Base-by-base conservation (phyloP, 2,888 invertebrate genomes). In the Oligia latruncula region DNA sequence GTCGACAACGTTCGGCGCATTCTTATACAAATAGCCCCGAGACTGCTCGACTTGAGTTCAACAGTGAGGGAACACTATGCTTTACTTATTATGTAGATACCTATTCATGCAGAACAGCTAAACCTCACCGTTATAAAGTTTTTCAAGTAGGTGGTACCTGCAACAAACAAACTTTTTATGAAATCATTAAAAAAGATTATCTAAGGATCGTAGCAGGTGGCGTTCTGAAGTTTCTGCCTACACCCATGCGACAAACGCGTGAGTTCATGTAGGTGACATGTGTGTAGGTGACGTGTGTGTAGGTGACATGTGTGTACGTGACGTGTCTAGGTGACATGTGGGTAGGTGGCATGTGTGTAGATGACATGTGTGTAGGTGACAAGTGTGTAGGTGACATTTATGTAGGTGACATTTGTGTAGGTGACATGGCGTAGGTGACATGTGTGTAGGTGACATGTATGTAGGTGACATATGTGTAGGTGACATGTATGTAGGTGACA, bases 1-100 rank as follows among this genome's bases (percentile, higher is more conserved):
- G 74, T 68, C 60, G 74, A 66, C 70, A 52, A 74, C 64, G 40
- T 78, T 74, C n/a, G 67, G 60, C 62, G 66, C 68, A 60, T 77
- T 77, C 77, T 74, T 79, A 52, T 71, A 58, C 74, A 79, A 84
- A 65, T 58, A 71, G 20, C 43, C 72, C 55, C 74, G 40, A 58
- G 82, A 60, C 29, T 29, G 66, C 55, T 62, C n/a, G 11, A 65
- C 46, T 65, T 52, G 52, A 5, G 29, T 62, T 43, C 58, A 20
- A 40, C 49, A 71, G 11, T 55, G 58, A 43, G n/a, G 5, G 40
- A n/a, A 76, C 29, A n/a, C 49, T 43, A 55, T 40, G 6, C n/a
- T 64, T 65, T 23, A 55, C 43, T 40, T 40, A n/a, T 58, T 55
- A 55, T 55, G 40, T 40, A 40, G n/a, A 40, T 40, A 40, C 8